A percentile compares a stretch with the other conserved stretches of the same genome.
These are phyloP conservation scores for Chelidonichthys spinosus DNA, from an alignment of 2,797 vertebrate species.

Conservation along the genomic window DNA sequence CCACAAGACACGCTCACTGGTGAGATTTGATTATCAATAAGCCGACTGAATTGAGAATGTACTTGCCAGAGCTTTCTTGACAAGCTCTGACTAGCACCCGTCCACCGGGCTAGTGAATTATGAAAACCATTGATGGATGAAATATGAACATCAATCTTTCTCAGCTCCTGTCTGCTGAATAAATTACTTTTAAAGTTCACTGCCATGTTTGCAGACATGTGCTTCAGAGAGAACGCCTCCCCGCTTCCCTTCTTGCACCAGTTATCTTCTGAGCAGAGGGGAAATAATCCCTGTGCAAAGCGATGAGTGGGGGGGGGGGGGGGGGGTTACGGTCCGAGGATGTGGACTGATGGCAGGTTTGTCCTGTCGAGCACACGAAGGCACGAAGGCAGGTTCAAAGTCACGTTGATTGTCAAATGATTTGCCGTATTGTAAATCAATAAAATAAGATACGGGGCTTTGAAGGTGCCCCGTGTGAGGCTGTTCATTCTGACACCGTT, in stretches of 20 bases:
- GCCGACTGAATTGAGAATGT: constrained; percentile 50
- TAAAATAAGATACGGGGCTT: constrained; percentile 42
- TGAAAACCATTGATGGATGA: constrained; percentile 77
- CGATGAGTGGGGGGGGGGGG: constrained; percentile 20
- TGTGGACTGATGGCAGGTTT: constrained; percentile 44
- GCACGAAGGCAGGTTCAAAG: constrained; percentile 12
- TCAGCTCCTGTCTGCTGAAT: constrained; percentile 72
- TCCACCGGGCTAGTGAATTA: constrained; percentile 66
- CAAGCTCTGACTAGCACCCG: constrained; percentile 64
- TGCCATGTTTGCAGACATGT: constrained; percentile 66
- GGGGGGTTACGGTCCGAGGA: constrained; percentile 8
- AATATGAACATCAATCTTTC: constrained; percentile 81
- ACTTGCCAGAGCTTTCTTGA: constrained; percentile 58
- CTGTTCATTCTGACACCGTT: constrained; percentile 19
- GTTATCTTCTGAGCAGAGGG: constrained; percentile 7
- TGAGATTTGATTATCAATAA: constrained; percentile 66
- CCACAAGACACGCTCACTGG: constrained; percentile 36
- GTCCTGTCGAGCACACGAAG: constrained; percentile 29
- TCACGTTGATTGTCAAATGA: constrained; percentile 45
- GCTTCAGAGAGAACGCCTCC: constrained; percentile 34
- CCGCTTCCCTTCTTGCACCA: constrained; percentile 7
- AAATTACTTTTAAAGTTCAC: constrained; percentile 75
- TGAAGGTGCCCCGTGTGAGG: constrained; percentile 10
- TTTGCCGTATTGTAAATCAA: constrained; percentile 52
- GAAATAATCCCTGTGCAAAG: constrained; percentile 16